phyloP scores from a whole-genome alignment of 2,888 invertebrate genomes.

The Acanthacorydalis orientalis region DNA sequence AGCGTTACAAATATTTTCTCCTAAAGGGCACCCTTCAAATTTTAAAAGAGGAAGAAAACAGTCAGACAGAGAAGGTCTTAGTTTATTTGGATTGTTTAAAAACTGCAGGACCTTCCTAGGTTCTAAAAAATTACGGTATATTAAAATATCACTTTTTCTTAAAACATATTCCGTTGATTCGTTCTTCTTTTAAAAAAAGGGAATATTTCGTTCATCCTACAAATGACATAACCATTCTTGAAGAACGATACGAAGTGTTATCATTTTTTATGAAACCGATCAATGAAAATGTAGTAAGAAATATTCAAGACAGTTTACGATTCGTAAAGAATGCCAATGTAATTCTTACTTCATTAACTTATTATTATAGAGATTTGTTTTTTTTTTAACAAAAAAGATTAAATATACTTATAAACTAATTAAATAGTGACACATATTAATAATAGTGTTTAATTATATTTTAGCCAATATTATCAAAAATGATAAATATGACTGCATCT shows the following conservation, averaged over 20 bases:
- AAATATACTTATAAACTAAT: background rate
- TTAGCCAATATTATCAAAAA: slow-evolving; percentile 44
- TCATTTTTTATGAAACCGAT: slow-evolving; percentile 44
- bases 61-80: slow-evolving; percentile 48
- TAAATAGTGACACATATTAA: no score
- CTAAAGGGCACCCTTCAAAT: slow-evolving; percentile 53
- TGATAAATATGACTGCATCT: slow-evolving; percentile 43
- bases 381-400: background rate
- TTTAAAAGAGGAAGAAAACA: slow-evolving; percentile 47
- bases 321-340: slow-evolving; percentile 45
- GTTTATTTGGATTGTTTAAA: slow-evolving; percentile 47
- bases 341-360: slow-evolving; percentile 14
- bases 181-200: slow-evolving; percentile 23
- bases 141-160: background rate
- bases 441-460: slow-evolving; percentile 11
- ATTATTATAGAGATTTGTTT: background rate
- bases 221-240: slow-evolving; percentile 37
- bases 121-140: slow-evolving; percentile 5
- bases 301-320: slow-evolving; percentile 41
- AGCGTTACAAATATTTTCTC: slow-evolving; percentile 61
- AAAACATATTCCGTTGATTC: background rate
- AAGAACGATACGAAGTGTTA: slow-evolving; percentile 50
- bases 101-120: slow-evolving; percentile 9
- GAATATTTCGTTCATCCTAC: slow-evolving; percentile 55
- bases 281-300: slow-evolving; percentile 42